These are phyloP conservation scores for Cephus pulcher DNA, from an alignment of 2,888 invertebrate species.

Conservation along the genomic window DNA sequence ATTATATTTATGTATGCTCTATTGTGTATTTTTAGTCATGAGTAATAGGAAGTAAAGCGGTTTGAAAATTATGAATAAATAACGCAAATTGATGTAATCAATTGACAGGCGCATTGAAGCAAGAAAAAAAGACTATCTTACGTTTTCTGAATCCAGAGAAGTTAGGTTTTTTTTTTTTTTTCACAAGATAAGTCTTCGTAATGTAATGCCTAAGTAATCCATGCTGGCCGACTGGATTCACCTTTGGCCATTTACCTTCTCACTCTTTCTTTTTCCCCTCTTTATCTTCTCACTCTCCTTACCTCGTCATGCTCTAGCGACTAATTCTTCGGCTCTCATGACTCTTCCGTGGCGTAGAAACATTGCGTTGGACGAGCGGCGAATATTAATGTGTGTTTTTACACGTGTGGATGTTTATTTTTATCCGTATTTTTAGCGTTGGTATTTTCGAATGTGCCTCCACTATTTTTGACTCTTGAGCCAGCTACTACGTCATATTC, in stretches of 20 bases:
- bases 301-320: background rate
- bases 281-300: background rate
- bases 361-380: constrained; percentile 34
- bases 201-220: background rate
- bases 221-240: background rate
- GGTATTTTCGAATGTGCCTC: constrained; percentile 59
- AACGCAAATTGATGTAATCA: background rate
- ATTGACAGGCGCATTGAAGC: background rate
- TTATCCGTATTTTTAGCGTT: constrained; percentile 56
- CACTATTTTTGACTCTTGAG: constrained; percentile 50
- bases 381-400: constrained; percentile 61
- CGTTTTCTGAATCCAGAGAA: background rate
- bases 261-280: background rate
- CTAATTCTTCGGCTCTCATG: background rate
- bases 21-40: too few species aligned
- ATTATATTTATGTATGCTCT: too few species aligned
- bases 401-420: constrained; percentile 62
- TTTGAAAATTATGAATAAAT: background rate
- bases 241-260: background rate
- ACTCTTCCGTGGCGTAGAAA: constrained; percentile 25
- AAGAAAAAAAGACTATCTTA: background rate
- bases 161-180: background rate
- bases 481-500: background rate
- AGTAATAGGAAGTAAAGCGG: too few species aligned
- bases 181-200: background rate